Evolutionary conservation across 2,797 vertebrate species (phyloP).

Genomic region (Poeciliopsis presidionis): DNA sequence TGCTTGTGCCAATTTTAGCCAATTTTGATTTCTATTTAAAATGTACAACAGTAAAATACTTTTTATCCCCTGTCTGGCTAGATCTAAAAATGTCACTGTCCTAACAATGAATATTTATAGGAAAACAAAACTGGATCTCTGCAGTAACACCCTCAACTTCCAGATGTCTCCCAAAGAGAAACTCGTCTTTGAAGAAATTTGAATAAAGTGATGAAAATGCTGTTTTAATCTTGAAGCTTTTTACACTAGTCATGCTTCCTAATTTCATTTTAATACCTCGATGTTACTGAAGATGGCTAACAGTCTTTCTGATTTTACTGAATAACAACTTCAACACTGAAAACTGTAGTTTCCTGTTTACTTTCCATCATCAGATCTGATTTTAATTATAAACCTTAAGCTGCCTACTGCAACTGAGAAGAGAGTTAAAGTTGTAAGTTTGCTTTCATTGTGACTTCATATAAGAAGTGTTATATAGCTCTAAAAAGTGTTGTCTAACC

Average conservation of each 20-base stretch:
- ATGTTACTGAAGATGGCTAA: neutral
- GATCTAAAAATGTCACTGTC: neutral
- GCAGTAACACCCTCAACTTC: neutral
- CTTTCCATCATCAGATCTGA: constrained; percentile 15
- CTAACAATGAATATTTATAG: neutral
- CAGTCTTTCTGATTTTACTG: neutral
- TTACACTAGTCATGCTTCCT: neutral
- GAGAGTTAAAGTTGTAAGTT: constrained; percentile 14
- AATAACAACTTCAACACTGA: neutral
- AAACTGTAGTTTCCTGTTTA: constrained; percentile 3
- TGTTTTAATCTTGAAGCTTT: neutral
- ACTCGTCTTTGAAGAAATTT: neutral
- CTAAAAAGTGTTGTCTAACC: constrained; percentile 20
- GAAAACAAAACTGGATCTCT: neutral
- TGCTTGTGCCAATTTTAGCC: neutral
- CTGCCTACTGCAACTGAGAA: constrained; percentile 13
- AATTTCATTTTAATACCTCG: neutral
- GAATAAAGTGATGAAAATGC: neutral
- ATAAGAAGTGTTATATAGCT: constrained; percentile 18
- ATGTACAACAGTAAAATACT: neutral
- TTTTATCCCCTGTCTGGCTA: neutral
- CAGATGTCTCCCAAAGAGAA: neutral
- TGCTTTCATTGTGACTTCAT: constrained; percentile 31
- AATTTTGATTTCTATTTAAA: neutral
- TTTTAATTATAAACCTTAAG: constrained; percentile 26